Evolutionary conservation across 1,140 invertebrate species (phyloP).

Genomic region (Nautilus pompilius): DNA sequence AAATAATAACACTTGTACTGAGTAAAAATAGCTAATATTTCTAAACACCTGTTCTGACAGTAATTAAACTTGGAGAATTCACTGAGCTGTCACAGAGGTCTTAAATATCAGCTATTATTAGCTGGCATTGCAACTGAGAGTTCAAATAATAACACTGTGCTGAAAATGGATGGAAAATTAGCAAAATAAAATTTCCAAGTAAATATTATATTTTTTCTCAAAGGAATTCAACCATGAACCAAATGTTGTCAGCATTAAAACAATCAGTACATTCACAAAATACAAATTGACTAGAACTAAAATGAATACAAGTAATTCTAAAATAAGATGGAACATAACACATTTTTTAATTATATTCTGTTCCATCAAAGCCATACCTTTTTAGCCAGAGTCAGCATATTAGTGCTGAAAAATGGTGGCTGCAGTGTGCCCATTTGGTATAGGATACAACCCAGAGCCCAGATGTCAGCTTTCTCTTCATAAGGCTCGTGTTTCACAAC

Average conservation of each 20-base stretch:
- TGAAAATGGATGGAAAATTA: no score
- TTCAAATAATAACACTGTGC: no score
- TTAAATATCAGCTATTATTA: no score
- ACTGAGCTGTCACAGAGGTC: no score
- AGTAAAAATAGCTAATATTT: no score
- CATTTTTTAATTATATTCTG: not conserved
- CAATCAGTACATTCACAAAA: not conserved
- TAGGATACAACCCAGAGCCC: slow-evolving; percentile 56
- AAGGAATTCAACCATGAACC: not conserved
- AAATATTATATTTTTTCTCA: not conserved
- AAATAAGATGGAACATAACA: not conserved
- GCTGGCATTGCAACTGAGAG: no score
- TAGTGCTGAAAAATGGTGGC: slow-evolving; percentile 53
- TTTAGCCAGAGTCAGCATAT: slow-evolving; percentile 52
- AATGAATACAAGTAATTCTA: not conserved
- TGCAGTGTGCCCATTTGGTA: slow-evolving; percentile 56
- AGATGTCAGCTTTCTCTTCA: slow-evolving; percentile 57
- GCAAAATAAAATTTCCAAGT: not conserved
- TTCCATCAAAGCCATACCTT: slow-evolving; percentile 32
- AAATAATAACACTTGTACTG: no score
- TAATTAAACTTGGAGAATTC: no score
- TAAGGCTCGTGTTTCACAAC: slow-evolving; percentile 56
- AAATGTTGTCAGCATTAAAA: not conserved
- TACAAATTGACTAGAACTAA: not conserved
- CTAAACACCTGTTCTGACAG: no score